Base-by-base conservation (phyloP, 2,888 invertebrate species). In the Gandaritis pyraliata region DNA sequence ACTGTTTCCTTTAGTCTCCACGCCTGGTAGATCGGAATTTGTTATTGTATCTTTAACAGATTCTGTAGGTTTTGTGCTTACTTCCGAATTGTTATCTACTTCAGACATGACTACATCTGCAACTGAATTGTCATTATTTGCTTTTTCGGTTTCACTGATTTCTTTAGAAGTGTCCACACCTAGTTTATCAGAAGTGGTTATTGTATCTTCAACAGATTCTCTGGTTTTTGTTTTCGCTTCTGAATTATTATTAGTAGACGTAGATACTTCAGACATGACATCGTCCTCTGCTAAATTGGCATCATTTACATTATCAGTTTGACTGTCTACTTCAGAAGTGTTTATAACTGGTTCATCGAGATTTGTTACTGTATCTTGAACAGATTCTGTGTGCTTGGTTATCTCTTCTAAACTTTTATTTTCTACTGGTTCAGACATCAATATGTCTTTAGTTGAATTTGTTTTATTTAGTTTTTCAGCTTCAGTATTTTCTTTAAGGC, bases 111-210 rank as follows among this genome's bases (percentile, higher is more conserved):
- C 8, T 46, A 38, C 15, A n/a, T 39, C 23, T n/a, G 30, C 41
- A 33, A 2, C 10, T 46, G 43, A 50, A 29, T 58, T 33, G 18
- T 12, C n/a, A 58, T 23, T 46, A 15, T 58, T 38, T 11, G 30
- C 39, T 39, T 52, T 36, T 41, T 41, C 16, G 1, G 16, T 38
- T 23, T 36, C 15, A 33, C 13, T 33, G 15, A n/a, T n/a, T n/a
- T n/a, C n/a, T 23, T 23, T 23, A 23, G 23, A 23, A 23, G 23
- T 23, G 5, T 23, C 23, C 3, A 23, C 2, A 23, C 0, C 23
- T 23, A 6, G 30, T 46, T 45, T 41, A 23, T 59, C 36, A 13
- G 36, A 3, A 49, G 2, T 36, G 10, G 13, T 52, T 29, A 10
- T 30, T 38, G 41, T 43, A 49, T 50, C 33, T 33, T 43, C 30